Percentiles rank a stretch among this genome's conserved stretches.
These are phyloP conservation scores for Andrena flavipes DNA, from an alignment of 2,888 invertebrate genomes.

Conservation along the genomic window DNA sequence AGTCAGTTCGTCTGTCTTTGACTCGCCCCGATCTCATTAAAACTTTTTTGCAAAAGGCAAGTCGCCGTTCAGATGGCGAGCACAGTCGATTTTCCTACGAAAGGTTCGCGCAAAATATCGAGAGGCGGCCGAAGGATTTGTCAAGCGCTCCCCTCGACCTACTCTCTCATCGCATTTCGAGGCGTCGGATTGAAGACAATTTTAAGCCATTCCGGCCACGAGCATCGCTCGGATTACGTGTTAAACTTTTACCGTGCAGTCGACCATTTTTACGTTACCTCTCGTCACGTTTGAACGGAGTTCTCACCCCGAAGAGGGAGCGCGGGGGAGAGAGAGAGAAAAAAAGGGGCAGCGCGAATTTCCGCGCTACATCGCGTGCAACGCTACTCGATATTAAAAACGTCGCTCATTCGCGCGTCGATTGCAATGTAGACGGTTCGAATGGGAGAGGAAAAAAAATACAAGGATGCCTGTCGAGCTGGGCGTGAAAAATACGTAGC, in stretches of 20 bases:
- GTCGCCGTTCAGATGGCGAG: constrained; percentile 51
- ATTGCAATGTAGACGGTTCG: background rate
- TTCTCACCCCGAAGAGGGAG: background rate
- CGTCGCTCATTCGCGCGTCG: constrained; percentile 16
- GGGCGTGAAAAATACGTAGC: background rate
- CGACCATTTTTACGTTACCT: constrained; percentile 24
- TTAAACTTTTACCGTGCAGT: constrained; percentile 33
- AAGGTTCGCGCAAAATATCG: constrained; percentile 65
- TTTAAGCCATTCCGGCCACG: constrained; percentile 39
- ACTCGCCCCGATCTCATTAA: constrained; percentile 64
- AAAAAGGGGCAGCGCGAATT: constrained; percentile 17
- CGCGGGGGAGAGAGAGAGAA: background rate
- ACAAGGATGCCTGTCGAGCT: background rate
- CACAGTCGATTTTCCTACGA: constrained; percentile 65
- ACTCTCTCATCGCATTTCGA: constrained; percentile 47
- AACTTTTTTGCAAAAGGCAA: constrained; percentile 64
- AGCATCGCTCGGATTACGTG: constrained; percentile 44
- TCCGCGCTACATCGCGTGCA: constrained; percentile 3
- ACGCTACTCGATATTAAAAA: constrained; percentile 11
- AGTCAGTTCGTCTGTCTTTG: constrained; percentile 35
- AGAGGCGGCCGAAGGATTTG: constrained; percentile 61
- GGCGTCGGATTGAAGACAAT: constrained; percentile 50
- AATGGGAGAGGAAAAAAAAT: background rate
- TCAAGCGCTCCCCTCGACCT: constrained; percentile 67
- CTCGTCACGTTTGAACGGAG: constrained; percentile 2